phyloP scores from a whole-genome alignment of 2,113 vertebrate genomes.

The Patagioenas fasciata region DNA sequence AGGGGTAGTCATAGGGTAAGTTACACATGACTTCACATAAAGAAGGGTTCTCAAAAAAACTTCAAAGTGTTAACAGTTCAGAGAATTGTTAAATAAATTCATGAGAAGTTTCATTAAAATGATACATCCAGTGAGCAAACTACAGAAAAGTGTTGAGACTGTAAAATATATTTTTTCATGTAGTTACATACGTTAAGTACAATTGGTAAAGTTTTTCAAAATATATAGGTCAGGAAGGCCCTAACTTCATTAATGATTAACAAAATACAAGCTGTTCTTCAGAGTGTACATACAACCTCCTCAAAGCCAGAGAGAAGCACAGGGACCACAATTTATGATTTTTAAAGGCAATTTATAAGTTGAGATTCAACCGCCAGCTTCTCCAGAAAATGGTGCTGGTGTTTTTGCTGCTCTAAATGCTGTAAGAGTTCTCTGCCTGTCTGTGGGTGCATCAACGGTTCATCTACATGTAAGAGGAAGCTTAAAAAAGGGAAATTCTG shows the following conservation, averaged over 20 bases:
- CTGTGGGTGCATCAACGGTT: neutral
- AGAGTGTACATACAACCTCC: neutral
- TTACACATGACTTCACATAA: accelerated
- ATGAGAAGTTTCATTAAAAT: neutral
- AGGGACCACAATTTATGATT: neutral
- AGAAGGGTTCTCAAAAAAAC: neutral
- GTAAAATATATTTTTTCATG: neutral
- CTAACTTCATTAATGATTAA: neutral
- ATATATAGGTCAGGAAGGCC: neutral
- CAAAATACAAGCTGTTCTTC: neutral
- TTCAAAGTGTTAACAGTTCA: neutral
- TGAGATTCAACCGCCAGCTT: neutral
- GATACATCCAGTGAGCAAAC: neutral
- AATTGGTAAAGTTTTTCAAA: neutral
- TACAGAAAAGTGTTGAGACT: neutral
- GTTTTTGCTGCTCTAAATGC: neutral
- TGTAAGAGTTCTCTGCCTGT: neutral
- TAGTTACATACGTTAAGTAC: neutral
- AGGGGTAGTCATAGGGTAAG: neutral
- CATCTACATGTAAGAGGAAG: neutral
- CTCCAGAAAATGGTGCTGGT: neutral
- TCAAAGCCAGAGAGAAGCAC: neutral
- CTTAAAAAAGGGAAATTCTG: neutral
- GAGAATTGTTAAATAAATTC: neutral
- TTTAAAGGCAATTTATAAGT: neutral